These are phyloP conservation scores for Crematogaster levior DNA, from an alignment of 2,888 invertebrate species.

Conservation along the genomic window DNA sequence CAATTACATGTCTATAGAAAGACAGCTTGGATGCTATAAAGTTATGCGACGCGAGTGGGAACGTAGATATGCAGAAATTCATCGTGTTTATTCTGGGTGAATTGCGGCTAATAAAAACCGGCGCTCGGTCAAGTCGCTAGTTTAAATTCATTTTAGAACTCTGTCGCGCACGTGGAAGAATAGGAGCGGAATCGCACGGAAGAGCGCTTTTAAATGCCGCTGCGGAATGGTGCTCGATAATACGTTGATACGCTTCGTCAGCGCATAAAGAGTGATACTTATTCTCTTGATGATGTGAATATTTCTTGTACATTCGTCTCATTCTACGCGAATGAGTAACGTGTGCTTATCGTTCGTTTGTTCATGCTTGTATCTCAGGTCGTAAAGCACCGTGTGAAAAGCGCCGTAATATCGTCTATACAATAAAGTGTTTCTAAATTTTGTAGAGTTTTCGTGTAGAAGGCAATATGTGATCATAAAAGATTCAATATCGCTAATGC, in stretches of 20 bases:
- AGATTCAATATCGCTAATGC: background rate
- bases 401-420: background rate
- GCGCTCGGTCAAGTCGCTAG: conserved; percentile 11
- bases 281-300: background rate
- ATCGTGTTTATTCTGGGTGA: conserved; percentile 21
- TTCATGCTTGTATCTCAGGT: background rate
- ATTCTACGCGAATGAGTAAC: conserved; percentile 1
- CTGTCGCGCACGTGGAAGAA: background rate
- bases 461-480: background rate
- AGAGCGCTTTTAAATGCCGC: background rate
- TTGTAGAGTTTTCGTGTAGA: background rate
- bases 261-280: conserved; percentile 2
- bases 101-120: conserved; percentile 24
- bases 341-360: conserved; percentile 24
- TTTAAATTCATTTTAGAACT: conserved; percentile 42
- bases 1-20: background rate
- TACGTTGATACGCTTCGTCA: background rate
- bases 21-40: background rate
- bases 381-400: conserved; percentile 19
- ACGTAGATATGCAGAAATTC: conserved; percentile 17
- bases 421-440: background rate
- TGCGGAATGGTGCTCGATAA: background rate
- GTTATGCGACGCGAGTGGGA: background rate
- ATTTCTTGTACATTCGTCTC: background rate
- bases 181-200: background rate